A percentile compares a stretch with the other conserved stretches of the same genome.
Evolutionary conservation across 2,888 invertebrate species (phyloP).

Genomic region (Cheilosia scutellata): DNA sequence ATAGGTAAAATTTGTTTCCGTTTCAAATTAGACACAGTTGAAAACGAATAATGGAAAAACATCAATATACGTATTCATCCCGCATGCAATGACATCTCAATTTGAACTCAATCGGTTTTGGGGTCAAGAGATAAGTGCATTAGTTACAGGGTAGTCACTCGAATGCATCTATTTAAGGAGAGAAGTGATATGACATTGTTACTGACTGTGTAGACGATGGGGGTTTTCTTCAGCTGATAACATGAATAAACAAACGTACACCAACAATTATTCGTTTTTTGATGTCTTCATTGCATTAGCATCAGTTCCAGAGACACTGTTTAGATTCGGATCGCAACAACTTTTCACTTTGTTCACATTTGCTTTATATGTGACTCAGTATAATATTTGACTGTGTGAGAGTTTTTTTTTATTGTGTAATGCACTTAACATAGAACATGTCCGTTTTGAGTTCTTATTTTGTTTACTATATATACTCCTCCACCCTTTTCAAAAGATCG

Average conservation of each 20-base stretch:
- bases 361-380: neutral
- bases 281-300: slow-evolving; percentile 46
- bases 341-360: neutral
- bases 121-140: slow-evolving; percentile 63
- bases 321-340: slow-evolving; percentile 12
- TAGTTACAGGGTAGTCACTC: neutral
- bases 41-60: slow-evolving; percentile 18
- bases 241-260: slow-evolving; percentile 18
- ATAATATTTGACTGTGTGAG: slow-evolving; percentile 7
- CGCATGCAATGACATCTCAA: slow-evolving; percentile 48
- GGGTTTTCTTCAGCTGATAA: slow-evolving; percentile 50
- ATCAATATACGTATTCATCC: slow-evolving; percentile 50
- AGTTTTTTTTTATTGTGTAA: slow-evolving; percentile 43
- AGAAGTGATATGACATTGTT: slow-evolving; percentile 46
- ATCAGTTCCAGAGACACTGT: slow-evolving; percentile 34
- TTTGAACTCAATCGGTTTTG: slow-evolving; percentile 58
- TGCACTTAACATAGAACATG: slow-evolving; percentile 30
- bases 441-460: slow-evolving; percentile 18
- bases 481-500: slow-evolving; percentile 18
- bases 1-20: slow-evolving; percentile 17
- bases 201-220: slow-evolving; percentile 28
- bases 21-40: slow-evolving; percentile 39
- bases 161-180: slow-evolving; percentile 5
- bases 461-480: slow-evolving; percentile 1
- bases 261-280: slow-evolving; percentile 32